Evolutionary conservation across 2,888 invertebrate species (phyloP), one percentile per base, ranked within the genome.

Genomic region (Aphidoletes aphidimyza): DNA sequence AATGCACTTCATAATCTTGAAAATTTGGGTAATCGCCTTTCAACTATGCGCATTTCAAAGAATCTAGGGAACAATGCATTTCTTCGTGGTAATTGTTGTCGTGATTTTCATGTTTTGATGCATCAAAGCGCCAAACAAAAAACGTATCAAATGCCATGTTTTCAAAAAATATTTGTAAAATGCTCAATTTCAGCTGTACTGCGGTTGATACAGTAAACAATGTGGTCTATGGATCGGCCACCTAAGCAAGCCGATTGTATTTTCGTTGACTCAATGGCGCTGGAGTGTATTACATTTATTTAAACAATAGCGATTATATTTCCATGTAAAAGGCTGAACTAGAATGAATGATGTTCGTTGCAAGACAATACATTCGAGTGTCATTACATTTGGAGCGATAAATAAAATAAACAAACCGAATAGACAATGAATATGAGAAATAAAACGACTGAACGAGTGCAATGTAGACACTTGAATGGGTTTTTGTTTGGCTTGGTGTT

Each of bases 261-360:
- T n/a, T n/a, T n/a, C n/a, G n/a, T n/a, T n/a, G n/a, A n/a, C n/a
- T n/a, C n/a, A n/a, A n/a, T n/a, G n/a, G n/a, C 34, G 34, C 34
- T 69, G 30, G 34, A 69, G 26, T 8, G 26, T 59, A 17, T 59
- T 14, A 69, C 34, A n/a, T n/a, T 69, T 69, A 34, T 69, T 69
- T 69, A 69, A 69, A 69, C 34, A 69, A 69, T 81, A 19, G 69
- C n/a, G 19, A 81, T 81, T 81, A 81, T 81, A 81, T 81, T 81
- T 81, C n/a, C 81, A 81, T 69, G 69, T 69, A 69, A 69, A 69
- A n/a, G n/a, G n/a, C n/a, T n/a, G n/a, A n/a, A 81, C n/a, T n/a
- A 0, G 0, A 36, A 1, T 19, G 36, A 81, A 78, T 78, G 37
- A 78, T 36, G 78, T 1, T 78, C 6, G 59, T 30, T n/a, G n/a